These are phyloP conservation scores for Lasioglossum baleicum DNA, from an alignment of 1,140 invertebrate species.

Conservation along the genomic window DNA sequence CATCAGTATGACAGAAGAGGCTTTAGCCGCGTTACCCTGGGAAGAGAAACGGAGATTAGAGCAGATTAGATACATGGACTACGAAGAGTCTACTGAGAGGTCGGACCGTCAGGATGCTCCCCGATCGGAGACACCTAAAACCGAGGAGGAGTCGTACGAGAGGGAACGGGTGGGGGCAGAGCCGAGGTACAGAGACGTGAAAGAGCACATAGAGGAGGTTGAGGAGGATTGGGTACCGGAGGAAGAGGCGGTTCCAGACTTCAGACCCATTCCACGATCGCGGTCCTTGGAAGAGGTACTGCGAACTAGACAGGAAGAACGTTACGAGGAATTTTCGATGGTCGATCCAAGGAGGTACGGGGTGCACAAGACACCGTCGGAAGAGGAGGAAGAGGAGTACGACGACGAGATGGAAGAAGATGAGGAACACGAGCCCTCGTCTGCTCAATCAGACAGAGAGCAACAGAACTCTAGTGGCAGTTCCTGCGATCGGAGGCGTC, in stretches of 20 bases:
- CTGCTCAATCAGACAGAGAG: constrained; percentile 76
- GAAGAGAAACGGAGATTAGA: constrained; percentile 59
- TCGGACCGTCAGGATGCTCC: constrained; percentile 34
- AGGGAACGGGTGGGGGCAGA: constrained; percentile 43
- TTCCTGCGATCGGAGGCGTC: constrained; percentile 78
- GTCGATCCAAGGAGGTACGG: constrained; percentile 70
- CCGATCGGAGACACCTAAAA: constrained; percentile 38
- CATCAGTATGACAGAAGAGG: constrained; percentile 48
- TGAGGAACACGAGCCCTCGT: constrained; percentile 59
- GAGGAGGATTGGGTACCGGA: constrained; percentile 32
- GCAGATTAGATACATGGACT: constrained; percentile 60
- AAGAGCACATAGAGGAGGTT: constrained; percentile 27
- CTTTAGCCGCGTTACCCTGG: constrained; percentile 65
- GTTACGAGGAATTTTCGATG: constrained; percentile 64
- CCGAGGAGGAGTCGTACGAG: constrained; percentile 67
- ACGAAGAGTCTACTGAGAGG: constrained; percentile 60
- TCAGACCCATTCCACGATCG: constrained; percentile 35
- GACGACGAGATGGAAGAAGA: constrained; percentile 62
- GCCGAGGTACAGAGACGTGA: constrained; percentile 6
- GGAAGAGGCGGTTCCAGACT: constrained; percentile 34
- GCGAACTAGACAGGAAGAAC: constrained; percentile 28
- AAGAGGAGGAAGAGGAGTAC: constrained; percentile 36
- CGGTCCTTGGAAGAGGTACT: constrained; percentile 51
- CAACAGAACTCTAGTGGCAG: constrained; percentile 78
- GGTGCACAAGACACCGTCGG: constrained; percentile 33